Evolutionary conservation across 1,140 invertebrate species (phyloP).

Genomic region (Eumeta japonica): DNA sequence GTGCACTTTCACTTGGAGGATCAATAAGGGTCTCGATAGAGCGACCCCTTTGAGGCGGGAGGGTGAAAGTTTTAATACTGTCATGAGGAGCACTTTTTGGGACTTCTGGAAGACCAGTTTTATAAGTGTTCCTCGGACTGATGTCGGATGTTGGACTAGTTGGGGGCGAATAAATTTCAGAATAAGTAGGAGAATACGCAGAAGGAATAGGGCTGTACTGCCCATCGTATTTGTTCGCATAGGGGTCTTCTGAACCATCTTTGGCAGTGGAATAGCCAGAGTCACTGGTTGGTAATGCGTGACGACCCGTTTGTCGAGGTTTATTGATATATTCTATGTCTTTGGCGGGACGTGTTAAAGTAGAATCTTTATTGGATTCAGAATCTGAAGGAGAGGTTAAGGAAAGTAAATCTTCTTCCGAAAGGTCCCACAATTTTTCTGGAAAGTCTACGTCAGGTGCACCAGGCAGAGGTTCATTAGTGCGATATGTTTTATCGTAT

Average conservation of each 20-base stretch:
- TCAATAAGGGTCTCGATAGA: constrained; percentile 49
- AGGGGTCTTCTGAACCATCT: constrained; percentile 43
- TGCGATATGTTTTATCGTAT: constrained; percentile 79
- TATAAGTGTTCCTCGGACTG: constrained; percentile 40
- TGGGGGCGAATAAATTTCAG: constrained; percentile 51
- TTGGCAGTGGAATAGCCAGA: constrained; percentile 53
- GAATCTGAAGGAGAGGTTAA: constrained; percentile 60
- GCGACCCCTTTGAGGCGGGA: constrained; percentile 41
- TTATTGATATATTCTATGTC: constrained; percentile 58
- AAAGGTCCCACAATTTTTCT: constrained; percentile 75
- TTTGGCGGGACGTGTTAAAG: constrained; percentile 57
- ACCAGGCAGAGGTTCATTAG: constrained; percentile 76
- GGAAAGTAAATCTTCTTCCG: constrained; percentile 63
- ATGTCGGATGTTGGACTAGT: constrained; percentile 42
- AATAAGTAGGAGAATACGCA: constrained; percentile 47
- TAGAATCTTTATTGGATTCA: constrained; percentile 55
- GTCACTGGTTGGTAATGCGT: constrained; percentile 48
- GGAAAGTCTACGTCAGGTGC: constrained; percentile 76
- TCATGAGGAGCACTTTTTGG: constrained; percentile 44
- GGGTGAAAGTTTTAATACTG: constrained; percentile 46
- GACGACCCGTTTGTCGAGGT: constrained; percentile 55
- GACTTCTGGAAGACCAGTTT: constrained; percentile 47
- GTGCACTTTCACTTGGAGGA: constrained; percentile 18
- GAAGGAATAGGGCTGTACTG: constrained; percentile 49
- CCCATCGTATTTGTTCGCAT: constrained; percentile 35